phyloP scores from a whole-genome alignment of 2,113 vertebrate species.

The Nesoenas mayeri region DNA sequence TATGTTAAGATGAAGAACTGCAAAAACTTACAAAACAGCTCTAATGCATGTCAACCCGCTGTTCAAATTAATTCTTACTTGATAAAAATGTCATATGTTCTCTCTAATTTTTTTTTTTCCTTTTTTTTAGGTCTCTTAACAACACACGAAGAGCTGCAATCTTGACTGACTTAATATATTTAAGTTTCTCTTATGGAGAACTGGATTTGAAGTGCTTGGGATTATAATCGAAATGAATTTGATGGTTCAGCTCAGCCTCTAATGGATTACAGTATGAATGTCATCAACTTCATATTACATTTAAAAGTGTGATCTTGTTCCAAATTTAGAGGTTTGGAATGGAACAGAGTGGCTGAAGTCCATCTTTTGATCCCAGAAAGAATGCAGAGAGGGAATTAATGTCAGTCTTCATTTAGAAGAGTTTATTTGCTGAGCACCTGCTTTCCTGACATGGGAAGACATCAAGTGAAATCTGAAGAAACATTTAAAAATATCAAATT shows the following conservation, averaged over 20 bases:
- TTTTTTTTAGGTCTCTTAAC: not conserved
- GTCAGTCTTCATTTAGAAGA: not conserved
- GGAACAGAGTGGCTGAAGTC: conserved; percentile 21
- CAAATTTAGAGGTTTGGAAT: conserved; percentile 33
- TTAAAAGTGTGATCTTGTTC: conserved; percentile 44
- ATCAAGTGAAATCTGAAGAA: not conserved
- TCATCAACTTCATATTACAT: conserved; percentile 36
- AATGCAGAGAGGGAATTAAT: not conserved
- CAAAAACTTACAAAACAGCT: not conserved
- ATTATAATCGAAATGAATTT: conserved; percentile 62
- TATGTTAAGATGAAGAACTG: not conserved
- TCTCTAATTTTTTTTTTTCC: not conserved
- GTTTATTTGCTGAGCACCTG: not conserved
- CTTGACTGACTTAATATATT: conserved; percentile 24
- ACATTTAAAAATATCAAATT: not conserved
- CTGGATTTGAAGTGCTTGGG: conserved; percentile 39
- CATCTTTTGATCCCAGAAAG: conserved; percentile 26
- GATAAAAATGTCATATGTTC: not conserved
- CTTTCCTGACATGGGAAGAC: not conserved
- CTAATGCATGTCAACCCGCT: not conserved
- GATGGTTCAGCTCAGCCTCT: conserved; percentile 44
- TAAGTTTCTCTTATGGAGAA: conserved; percentile 30
- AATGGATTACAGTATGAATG: conserved; percentile 43
- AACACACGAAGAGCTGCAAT: not conserved
- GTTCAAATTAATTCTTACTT: not conserved